Conservation (phyloP, 1,140 invertebrate species). For the Scaptomyza montana region DNA sequence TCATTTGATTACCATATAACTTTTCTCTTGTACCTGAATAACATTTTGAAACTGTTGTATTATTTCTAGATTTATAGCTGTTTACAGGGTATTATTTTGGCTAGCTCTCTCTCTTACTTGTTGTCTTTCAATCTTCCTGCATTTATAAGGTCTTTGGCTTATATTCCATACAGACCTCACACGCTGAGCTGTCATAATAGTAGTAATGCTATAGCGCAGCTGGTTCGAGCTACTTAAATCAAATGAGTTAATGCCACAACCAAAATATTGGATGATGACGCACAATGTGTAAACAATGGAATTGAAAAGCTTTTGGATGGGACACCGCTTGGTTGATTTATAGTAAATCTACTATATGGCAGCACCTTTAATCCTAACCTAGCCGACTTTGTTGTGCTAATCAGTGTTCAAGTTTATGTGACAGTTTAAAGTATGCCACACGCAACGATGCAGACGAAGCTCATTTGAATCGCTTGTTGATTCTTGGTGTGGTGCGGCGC, state of each 20-base stretch:
- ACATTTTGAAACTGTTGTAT: no score
- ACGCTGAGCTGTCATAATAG: conserved; percentile 64
- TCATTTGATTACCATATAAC: no score
- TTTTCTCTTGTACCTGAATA: no score
- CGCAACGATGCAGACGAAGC: conserved; percentile 36
- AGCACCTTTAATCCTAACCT: conserved; percentile 60
- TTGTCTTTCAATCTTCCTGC: not conserved
- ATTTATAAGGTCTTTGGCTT: conserved; percentile 31
- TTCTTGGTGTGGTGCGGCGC: conserved; percentile 59
- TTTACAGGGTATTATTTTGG: not conserved
- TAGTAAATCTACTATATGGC: conserved; percentile 46
- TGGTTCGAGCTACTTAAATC: conserved; percentile 63
- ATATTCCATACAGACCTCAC: conserved; percentile 44
- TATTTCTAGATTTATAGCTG: no score
- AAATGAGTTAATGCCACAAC: conserved; percentile 76
- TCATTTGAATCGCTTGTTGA: conserved; percentile 19
- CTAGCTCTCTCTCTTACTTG: not conserved
- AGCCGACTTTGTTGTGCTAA: conserved; percentile 80
- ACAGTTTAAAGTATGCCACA: conserved; percentile 82
- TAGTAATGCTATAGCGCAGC: not conserved
- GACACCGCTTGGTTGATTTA: conserved; percentile 55
- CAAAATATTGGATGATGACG: conserved; percentile 58
- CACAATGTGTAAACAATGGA: conserved; percentile 75
- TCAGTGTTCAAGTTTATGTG: conserved; percentile 82
- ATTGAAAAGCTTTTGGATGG: conserved; percentile 50